Evolutionary conservation across 2,113 vertebrate species (phyloP), one percentile per base, ranked within the genome.

Genomic region (Orthochromis indermauri): DNA sequence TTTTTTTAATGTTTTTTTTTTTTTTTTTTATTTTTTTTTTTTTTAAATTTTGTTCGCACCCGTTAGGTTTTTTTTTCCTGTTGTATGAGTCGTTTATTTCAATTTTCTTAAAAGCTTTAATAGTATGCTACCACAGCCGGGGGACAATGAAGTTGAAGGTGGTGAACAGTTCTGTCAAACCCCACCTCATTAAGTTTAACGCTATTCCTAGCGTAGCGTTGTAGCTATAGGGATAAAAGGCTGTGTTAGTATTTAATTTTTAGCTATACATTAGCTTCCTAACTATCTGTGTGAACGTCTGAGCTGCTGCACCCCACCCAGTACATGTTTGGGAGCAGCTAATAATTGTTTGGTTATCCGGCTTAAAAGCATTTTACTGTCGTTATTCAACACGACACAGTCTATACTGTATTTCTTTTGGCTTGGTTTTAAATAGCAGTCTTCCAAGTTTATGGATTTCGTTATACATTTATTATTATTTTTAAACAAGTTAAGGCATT

Each of bases 261-360:
- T 76, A 11, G 68, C 21, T 17, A 5, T 73, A 45, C 40, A 28
- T 73, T 28, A 73, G 21, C 68, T 73, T 45, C 37, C 40, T 45
- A 73, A 47, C 16, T 78, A 19, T 31, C 71, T 76, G 24, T 49
- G 71, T 80, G 11, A 59, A 51, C 42, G 9, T 6, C 37, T 54
- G 14, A 16, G 26, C 45, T 17, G 78, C 71, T 57, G 1, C 61
- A 86, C 76, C 86, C 68, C 85, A 86, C 57, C 82, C 78, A 80
- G 13, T 9, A 5, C 37, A 59, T 85, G 73, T 87, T 7, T 19
- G 37, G 4, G 8, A 54, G 61, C 17, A 28, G 82, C 24, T 31
- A 31, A 37, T 61, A 45, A 81, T 81, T 66, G 10, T 61, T 82
- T 59, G 55, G 55, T 82, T 61, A 21, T 26, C 21, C 14, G 10